Percentiles rank a stretch among this genome's conserved stretches.
phyloP scores from a whole-genome alignment of 2,797 vertebrate species.

The Coccyzus lansbergi region DNA sequence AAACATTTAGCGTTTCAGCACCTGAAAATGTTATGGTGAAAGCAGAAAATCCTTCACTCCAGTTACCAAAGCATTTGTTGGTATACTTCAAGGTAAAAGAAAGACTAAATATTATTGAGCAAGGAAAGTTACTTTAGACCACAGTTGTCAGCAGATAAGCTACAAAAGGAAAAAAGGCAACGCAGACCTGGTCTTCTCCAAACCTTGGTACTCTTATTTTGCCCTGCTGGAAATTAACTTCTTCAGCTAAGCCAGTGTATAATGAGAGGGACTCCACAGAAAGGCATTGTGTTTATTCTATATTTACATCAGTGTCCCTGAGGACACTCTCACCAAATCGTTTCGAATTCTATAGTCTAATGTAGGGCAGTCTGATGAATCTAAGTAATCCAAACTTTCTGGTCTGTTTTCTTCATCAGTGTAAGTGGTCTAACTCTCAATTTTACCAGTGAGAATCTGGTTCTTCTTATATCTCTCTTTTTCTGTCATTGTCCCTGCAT shows the following conservation, averaged over 20 bases:
- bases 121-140: not conserved
- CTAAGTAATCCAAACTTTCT: slow-evolving; percentile 4
- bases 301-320: slow-evolving; percentile 46
- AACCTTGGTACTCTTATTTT: not conserved
- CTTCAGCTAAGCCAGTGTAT: not conserved
- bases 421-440: not conserved
- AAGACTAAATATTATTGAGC: slow-evolving; percentile 8
- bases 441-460: not conserved
- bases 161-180: not conserved
- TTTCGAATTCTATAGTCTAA: slow-evolving; percentile 6
- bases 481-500: not conserved
- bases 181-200: not conserved
- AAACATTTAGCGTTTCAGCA: slow-evolving; percentile 22
- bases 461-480: not conserved
- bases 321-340: slow-evolving; percentile 37
- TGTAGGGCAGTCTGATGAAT: not conserved
- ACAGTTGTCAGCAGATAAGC: not conserved
- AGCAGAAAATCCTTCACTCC: not conserved
- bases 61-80: slow-evolving; percentile 11
- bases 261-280: slow-evolving; percentile 5
- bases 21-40: not conserved
- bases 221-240: not conserved
- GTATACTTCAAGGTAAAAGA: not conserved
- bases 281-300: slow-evolving; percentile 34
- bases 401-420: not conserved